Conservation (phyloP, 1,140 invertebrate genomes). For the Adelges cooleyi region DNA sequence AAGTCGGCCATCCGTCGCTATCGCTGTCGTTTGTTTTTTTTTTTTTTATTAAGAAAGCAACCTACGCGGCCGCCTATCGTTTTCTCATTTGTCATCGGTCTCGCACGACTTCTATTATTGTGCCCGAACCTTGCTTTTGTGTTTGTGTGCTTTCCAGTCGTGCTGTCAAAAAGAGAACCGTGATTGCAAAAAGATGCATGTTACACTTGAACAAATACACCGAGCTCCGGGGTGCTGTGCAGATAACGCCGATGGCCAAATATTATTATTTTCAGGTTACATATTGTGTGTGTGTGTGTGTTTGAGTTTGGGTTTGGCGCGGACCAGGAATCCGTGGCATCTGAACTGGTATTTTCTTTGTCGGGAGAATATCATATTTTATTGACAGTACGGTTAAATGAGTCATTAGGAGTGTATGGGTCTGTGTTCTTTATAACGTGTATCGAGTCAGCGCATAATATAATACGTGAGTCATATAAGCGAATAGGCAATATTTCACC, state of each 20-base stretch:
- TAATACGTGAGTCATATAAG: slow-evolving; percentile 1
- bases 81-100: slow-evolving; percentile 23
- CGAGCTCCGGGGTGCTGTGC: not conserved
- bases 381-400: not conserved
- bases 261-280: too few relatives aligned
- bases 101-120: slow-evolving; percentile 10
- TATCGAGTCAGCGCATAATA: not conserved
- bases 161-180: not conserved
- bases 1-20: too few relatives aligned
- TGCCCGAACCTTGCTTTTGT: slow-evolving; percentile 3
- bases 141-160: slow-evolving; percentile 6
- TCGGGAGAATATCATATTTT: not conserved
- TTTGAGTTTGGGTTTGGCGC: too few relatives aligned
- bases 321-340: not conserved
- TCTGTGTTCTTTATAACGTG: not conserved
- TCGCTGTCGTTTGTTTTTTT: too few relatives aligned
- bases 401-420: not conserved
- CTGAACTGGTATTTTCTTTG: not conserved
- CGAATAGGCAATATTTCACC: not conserved
- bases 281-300: too few relatives aligned
- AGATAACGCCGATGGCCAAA: too few relatives aligned
- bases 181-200: slow-evolving; percentile 1
- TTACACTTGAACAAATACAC: slow-evolving; percentile 14
- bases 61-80: not conserved
- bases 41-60: not conserved